These are phyloP conservation scores for Echinarachnius parma DNA, from an alignment of 53 echinoderm and acorn worm species.

Conservation along the genomic window DNA sequence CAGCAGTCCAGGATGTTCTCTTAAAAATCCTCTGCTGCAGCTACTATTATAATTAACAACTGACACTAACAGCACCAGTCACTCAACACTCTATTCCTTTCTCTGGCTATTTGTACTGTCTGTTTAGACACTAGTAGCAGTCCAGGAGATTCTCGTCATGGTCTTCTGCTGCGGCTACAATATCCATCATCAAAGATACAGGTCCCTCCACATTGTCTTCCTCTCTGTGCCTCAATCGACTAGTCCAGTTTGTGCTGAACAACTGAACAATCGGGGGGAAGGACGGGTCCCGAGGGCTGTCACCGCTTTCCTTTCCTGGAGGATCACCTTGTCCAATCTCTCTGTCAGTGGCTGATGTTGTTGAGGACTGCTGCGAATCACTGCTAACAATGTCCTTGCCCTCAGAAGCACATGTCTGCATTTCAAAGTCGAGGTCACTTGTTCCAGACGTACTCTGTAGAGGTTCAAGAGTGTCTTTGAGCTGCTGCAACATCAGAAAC, in stretches of 20 bases:
- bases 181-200: constrained; percentile 56
- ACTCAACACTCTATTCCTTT: too few species aligned
- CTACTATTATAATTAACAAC: too few species aligned
- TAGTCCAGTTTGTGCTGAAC: constrained; percentile 23
- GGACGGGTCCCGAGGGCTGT: not conserved
- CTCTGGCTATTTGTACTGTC: too few species aligned
- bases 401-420: not conserved
- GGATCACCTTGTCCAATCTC: not conserved
- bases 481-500: constrained; percentile 51
- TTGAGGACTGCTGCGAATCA: not conserved
- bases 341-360: too few species aligned
- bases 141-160: constrained; percentile 50
- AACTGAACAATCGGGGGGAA: constrained; percentile 17
- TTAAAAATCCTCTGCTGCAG: too few species aligned
- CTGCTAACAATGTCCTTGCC: not conserved
- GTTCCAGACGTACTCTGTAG: not conserved
- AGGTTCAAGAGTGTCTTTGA: constrained; percentile 25
- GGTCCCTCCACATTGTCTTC: constrained; percentile 47
- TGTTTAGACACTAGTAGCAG: too few species aligned
- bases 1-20: too few species aligned
- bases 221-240: not conserved
- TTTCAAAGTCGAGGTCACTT: too few species aligned
- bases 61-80: too few species aligned
- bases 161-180: constrained; percentile 43
- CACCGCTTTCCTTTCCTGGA: not conserved